A percentile compares a stretch with the other conserved stretches of the same genome.
phyloP scores from a whole-genome alignment of 2,113 vertebrate genomes.

The Microcebus murinus region DNA sequence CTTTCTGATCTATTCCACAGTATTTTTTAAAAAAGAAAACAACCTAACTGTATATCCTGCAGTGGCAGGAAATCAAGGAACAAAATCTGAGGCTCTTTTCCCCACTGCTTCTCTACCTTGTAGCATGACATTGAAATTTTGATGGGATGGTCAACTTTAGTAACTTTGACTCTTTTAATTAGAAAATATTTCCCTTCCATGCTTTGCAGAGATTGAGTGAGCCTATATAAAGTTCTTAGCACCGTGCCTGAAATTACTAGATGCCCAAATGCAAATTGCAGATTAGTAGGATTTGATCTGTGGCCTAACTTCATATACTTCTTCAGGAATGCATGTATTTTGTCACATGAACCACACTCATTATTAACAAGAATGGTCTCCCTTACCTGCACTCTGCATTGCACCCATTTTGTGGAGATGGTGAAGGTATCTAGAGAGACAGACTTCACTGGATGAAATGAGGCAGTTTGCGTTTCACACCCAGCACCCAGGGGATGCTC shows the following conservation, averaged over 20 bases:
- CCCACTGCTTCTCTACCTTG: not conserved
- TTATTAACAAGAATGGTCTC: not conserved
- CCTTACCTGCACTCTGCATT: too few species aligned
- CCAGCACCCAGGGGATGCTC: not conserved
- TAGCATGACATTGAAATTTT: not conserved
- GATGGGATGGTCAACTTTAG: not conserved
- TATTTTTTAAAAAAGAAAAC: not conserved
- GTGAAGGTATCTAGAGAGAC: not conserved
- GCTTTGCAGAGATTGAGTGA: not conserved
- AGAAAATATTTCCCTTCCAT: not conserved
- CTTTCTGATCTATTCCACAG: not conserved
- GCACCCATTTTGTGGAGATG: not conserved
- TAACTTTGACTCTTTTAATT: not conserved
- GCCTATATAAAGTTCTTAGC: not conserved
- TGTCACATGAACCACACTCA: accelerated
- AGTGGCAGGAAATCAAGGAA: not conserved
- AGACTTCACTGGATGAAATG: not conserved
- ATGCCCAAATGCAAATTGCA: not conserved
- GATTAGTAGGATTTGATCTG: not conserved
- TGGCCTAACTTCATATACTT: not conserved
- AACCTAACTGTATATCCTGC: too few species aligned
- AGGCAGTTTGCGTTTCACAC: not conserved
- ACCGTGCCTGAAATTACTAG: not conserved
- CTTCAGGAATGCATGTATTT: not conserved
- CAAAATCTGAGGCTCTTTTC: not conserved